Evolutionary conservation across 2,797 vertebrate genomes (phyloP), one percentile per base, ranked within the genome.

Genomic region (Sebastes matsubarae): DNA sequence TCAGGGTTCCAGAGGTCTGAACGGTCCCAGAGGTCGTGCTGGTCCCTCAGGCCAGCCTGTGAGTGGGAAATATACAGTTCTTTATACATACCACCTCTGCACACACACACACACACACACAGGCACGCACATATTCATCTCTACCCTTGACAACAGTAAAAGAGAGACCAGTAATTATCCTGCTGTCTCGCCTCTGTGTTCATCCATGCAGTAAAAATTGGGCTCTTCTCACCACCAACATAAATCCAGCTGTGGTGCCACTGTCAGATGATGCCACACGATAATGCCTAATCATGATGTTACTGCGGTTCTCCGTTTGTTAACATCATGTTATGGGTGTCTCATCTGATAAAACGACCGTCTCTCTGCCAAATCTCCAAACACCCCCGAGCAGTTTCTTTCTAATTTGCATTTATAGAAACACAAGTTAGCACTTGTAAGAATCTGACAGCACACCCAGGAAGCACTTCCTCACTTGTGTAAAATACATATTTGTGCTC

Each of bases 41-140:
- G 97, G 97, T 54, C 96, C 96, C 32, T 87, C 94, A n/a, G 97
- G 97, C 79, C 97, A 97, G 76, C 89, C 94, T 77, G 97, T 98
- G 95, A 80, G 97, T 97, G 70, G 68, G 57, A 91, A 30, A 50
- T 68, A 32, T 77, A 20, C 22, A 20, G 13, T 65, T 42, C 29
- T 30, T 36, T 30, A 64, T 9, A 22, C 42, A 29, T 25, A 46
- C 18, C 16, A 66, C 24, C 6, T 73, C 30, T 55, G 18, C 71
- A 32, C 7, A 57, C 38, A 74, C 3, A 50, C n/a, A 46, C 24
- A 38, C 18, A 50, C 30, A 36, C 32, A 54, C 61, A 59, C 34
- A 67, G 18, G 36, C 52, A 65, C 52, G 50, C 4, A 66, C 14
- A 30, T 61, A 58, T 42, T 64, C 34, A 64, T 58, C 27, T 76